phyloP scores from a whole-genome alignment of 2,113 vertebrate genomes.

The Xenopus laevis region DNA sequence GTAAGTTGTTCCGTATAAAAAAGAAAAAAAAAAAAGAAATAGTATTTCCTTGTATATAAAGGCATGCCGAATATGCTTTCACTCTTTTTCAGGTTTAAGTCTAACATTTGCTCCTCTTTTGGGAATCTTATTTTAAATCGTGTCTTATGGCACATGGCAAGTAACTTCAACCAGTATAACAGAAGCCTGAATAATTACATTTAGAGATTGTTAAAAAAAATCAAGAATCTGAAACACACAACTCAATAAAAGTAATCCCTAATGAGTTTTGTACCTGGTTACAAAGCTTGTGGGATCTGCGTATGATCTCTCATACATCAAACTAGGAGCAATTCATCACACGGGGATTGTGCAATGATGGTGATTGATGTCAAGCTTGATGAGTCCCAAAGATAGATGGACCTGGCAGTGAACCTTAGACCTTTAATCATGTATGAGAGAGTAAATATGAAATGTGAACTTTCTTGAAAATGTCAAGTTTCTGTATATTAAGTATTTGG shows the following conservation, averaged over 20 bases:
- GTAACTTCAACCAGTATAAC: no score
- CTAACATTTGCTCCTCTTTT: no score
- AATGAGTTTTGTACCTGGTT: neutral
- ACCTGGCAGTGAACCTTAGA: constrained; percentile 9
- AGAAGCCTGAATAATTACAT: no score
- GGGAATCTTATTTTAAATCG: no score
- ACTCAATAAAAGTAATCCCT: constrained; percentile 4
- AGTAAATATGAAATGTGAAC: constrained; percentile 20
- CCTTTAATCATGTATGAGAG: constrained; percentile 24
- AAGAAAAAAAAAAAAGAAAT: no score
- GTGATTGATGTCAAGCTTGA: constrained; percentile 7
- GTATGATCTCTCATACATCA: constrained; percentile 22
- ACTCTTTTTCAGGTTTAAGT: no score
- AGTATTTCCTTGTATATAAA: no score
- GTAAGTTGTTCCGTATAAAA: no score
- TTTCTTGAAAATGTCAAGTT: constrained; percentile 12
- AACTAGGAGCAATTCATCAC: constrained; percentile 3
- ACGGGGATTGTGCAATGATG: constrained; percentile 2
- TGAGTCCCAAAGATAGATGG: constrained; percentile 13
- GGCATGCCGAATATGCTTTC: no score
- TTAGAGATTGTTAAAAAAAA: no score
- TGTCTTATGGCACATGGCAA: no score
- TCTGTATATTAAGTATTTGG: constrained; percentile 11
- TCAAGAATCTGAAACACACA: neutral
- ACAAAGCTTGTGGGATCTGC: constrained; percentile 13